Evolutionary conservation across 92 coral and sea anemone species (phyloP).

Genomic region (Anthopleura xanthogrammica): DNA sequence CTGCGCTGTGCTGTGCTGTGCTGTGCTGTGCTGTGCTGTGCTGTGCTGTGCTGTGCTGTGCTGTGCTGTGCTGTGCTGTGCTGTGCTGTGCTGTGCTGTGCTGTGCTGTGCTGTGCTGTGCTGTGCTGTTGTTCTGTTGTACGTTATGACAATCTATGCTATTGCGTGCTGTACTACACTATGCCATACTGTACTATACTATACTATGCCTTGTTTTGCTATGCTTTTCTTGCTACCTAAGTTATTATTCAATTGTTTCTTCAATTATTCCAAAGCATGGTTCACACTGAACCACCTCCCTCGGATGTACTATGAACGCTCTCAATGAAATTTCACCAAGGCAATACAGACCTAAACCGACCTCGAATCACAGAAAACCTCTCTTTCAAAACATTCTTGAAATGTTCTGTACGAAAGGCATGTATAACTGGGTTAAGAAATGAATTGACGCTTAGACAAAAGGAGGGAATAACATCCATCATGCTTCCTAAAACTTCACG

Average conservation of each 20-base stretch:
- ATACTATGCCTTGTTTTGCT: background rate
- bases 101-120: too few species aligned
- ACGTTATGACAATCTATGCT: too few species aligned
- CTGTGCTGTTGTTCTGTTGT: too few species aligned
- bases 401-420: background rate
- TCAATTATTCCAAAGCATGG: too few species aligned
- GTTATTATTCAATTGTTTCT: too few species aligned
- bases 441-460: conserved; percentile 2
- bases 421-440: conserved; percentile 8
- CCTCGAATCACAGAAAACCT: background rate
- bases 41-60: too few species aligned
- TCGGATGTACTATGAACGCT: background rate
- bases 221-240: too few species aligned
- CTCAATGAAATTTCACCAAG: background rate
- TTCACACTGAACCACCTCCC: too few species aligned
- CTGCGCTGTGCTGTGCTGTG: too few species aligned
- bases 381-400: background rate
- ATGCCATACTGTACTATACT: background rate
- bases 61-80: too few species aligned
- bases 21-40: too few species aligned
- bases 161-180: background rate
- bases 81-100: too few species aligned
- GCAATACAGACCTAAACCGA: background rate
- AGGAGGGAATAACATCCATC: background rate
- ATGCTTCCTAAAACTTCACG: background rate